These are phyloP conservation scores for Carettochelys insculpta DNA, from an alignment of 2,113 vertebrate species.

Conservation along the genomic window DNA sequence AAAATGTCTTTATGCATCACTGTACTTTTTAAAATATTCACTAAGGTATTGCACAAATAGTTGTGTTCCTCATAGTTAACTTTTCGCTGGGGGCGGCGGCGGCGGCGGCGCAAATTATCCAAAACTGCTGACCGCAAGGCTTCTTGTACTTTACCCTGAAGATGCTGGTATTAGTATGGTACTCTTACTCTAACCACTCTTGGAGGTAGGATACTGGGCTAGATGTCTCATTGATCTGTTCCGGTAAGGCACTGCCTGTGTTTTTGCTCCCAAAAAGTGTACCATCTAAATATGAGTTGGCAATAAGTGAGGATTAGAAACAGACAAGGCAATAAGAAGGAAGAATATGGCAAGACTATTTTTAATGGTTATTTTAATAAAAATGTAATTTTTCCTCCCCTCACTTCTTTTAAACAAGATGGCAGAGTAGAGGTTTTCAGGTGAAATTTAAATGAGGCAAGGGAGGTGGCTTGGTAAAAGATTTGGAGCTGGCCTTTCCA, in stretches of 20 bases:
- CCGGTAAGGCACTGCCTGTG: too few species aligned
- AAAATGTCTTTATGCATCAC: not conserved
- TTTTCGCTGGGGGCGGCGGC: too few species aligned
- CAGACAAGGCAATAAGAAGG: not conserved
- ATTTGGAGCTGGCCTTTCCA: not conserved
- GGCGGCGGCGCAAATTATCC: too few species aligned
- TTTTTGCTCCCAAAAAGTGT: too few species aligned
- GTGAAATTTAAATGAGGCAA: not conserved
- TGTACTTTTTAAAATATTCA: not conserved
- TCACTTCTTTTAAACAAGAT: not conserved
- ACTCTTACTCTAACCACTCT: too few species aligned
- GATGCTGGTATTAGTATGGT: too few species aligned
- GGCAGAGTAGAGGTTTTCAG: not conserved
- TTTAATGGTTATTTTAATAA: not conserved
- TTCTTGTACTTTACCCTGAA: too few species aligned
- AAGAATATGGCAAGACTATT: not conserved
- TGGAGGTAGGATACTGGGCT: too few species aligned
- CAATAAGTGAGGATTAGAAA: not conserved
- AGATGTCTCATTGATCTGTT: too few species aligned
- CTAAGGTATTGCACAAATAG: not conserved
- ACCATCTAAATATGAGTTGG: too few species aligned
- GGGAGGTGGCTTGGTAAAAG: not conserved
- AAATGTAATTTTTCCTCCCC: not conserved
- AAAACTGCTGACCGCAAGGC: too few species aligned
- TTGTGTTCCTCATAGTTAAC: not conserved